Base-by-base conservation (phyloP, 2,888 invertebrate species). In the Elgonia sp. region DNA sequence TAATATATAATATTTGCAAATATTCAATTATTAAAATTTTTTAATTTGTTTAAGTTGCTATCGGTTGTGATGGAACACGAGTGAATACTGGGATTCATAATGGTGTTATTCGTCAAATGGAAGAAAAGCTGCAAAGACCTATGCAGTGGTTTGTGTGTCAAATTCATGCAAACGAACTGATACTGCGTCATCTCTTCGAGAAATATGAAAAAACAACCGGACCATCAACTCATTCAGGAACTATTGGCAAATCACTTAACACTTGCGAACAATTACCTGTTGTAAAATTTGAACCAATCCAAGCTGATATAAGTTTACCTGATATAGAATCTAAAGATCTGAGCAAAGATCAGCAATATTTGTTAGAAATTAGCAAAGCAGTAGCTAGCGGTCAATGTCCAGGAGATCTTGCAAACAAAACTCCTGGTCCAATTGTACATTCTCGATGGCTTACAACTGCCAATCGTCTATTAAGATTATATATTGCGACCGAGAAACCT, bases 231-330 rank as follows among this genome's bases (percentile, higher is more conserved):
- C 92, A 90, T 86, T 84, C 85, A 20, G 92, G 92, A 9, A 84
- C 89, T 70, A 89, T 93, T n/a, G 91, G 91, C 67, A 92, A 91
- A 89, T 10, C 14, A 14, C 75, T 91, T 39, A 70, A 73, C 20
- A 84, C 1, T 53, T 79, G 84, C 46, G 79, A 84, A 55, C 65
- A 42, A 10, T 7, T 79, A 12, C 57, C 65, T 14, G 16, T 73
- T 40, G 72, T 72, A 14, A 42, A 79, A 7, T 84, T 79, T 65
- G n/a, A 79, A 9, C 29, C 72, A 21, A 9, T 84, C 18, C 53
- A 72, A 10, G 8, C 65, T 6, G 63, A 40, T 1, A 18, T 10
- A 18, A 40, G 9, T 63, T 69, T 84, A 60, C 65, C 77, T 20
- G 73, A 85, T 14, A 80, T 85, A 9, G 67, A 85, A 5, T 6